Evolutionary conservation across 2,888 invertebrate species (phyloP).

Genomic region (Mimas tiliae): DNA sequence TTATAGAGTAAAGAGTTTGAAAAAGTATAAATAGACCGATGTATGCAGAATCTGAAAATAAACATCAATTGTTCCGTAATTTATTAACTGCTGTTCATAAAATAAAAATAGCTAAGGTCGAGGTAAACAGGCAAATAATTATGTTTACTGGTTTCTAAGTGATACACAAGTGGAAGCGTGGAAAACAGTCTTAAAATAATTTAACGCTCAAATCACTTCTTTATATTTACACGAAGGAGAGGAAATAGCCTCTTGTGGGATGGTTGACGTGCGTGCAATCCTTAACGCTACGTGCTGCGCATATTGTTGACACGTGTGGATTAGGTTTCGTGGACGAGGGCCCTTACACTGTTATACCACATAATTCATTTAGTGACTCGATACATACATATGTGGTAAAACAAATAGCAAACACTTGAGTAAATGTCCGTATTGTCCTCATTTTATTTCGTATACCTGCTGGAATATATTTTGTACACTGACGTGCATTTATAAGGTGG

Average conservation of each 20-base stretch:
- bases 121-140: slow-evolving; percentile 7
- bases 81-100: neutral
- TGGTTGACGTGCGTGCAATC: slow-evolving; percentile 21
- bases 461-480: slow-evolving; percentile 17
- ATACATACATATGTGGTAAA: slow-evolving; percentile 51
- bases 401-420: slow-evolving; percentile 60
- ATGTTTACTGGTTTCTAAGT: slow-evolving; percentile 1
- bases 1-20: no score
- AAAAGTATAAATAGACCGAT: neutral
- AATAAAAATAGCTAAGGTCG: neutral
- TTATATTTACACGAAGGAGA: slow-evolving; percentile 20
- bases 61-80: slow-evolving; percentile 4
- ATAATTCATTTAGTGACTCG: slow-evolving; percentile 56
- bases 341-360: slow-evolving; percentile 37
- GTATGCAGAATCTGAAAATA: neutral
- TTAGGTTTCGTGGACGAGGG: slow-evolving; percentile 32
- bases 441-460: slow-evolving; percentile 41
- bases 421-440: slow-evolving; percentile 68
- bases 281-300: slow-evolving; percentile 23
- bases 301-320: slow-evolving; percentile 19
- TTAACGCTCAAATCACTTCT: slow-evolving; percentile 10
- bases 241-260: slow-evolving; percentile 23
- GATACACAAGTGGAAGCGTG: slow-evolving; percentile 12
- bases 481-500: slow-evolving; percentile 25
- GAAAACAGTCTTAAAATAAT: slow-evolving; percentile 11